phyloP scores from a whole-genome alignment of 2,113 vertebrate genomes.

The Tachysurus fulvidraco region DNA sequence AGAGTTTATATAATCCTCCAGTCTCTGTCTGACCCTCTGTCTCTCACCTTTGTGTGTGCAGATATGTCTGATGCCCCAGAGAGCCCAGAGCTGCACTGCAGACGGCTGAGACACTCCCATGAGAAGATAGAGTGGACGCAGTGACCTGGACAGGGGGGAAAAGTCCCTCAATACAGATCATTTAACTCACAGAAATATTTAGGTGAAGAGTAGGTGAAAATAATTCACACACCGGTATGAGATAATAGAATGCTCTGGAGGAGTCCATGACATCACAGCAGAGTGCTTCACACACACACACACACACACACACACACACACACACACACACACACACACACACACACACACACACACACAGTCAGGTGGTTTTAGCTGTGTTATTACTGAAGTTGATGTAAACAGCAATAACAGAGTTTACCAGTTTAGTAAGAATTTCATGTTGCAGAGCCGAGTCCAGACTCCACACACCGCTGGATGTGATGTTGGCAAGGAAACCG shows the following conservation, averaged over 20 bases:
- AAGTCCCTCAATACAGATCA: not conserved
- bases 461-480: constrained; percentile 85
- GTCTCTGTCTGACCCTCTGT: not conserved
- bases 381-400: not conserved
- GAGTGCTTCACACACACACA: constrained; percentile 76
- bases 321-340: constrained; percentile 49
- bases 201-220: not conserved
- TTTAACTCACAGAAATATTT: not conserved
- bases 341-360: constrained; percentile 13
- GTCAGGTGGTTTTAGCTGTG: not conserved
- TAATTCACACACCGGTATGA: constrained; percentile 81
- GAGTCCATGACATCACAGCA: constrained; percentile 88
- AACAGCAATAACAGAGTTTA: not conserved
- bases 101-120: constrained; percentile 84
- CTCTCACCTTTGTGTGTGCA: constrained; percentile 90
- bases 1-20: not conserved
- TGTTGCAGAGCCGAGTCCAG: constrained; percentile 77
- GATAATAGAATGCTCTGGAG: constrained; percentile 88
- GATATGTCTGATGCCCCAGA: constrained; percentile 92
- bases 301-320: constrained; percentile 21
- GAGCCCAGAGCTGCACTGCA: constrained; percentile 93
- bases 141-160: not conserved
- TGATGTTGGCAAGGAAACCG: constrained; percentile 88
- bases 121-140: constrained; percentile 80
- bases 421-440: constrained; percentile 80